Base-by-base conservation (phyloP, 2,888 invertebrate species). In the Orthosia gothica region DNA sequence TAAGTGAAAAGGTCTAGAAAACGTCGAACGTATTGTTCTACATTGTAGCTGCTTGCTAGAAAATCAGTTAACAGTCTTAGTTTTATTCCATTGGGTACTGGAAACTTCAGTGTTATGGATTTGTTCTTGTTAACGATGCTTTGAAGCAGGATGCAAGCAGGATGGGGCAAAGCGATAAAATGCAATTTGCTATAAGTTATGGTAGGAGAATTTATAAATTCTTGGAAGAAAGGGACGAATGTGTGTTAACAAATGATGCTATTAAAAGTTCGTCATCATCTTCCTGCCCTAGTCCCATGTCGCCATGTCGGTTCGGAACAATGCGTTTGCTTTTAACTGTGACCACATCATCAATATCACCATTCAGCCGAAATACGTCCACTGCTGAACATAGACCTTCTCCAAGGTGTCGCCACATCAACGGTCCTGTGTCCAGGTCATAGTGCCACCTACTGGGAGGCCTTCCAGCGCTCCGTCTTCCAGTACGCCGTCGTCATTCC, bases 1-100 rank as follows among this genome's bases (percentile, higher is more conserved):
- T 55, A 75, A 86, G 73, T 76, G 72, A 69, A 81, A 84, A 74
- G 62, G 58, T 54, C 67, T 45, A 59, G 20, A 69, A 50, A 59
- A 50, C 26, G 62, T 68, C 70, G 26, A 20, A 32, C 45, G 61
- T 59, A 71, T 76, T 82, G 45, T 66, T 65, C 18, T 15, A 72
- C 68, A 66, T 58, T 72, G 59, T 74, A 70, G 50, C 49, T 54
- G 54, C 47, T 67, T 57, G 18, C 58, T 77, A 70, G 70, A 68
- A 83, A 84, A 74, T 67, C 23, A 18, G n/a, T 76, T 50, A 71
- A 67, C 74, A 64, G 49, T 54, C 58, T 47, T n/a, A 50, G 55
- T 57, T 75, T 58, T 54, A 57, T 49, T 79, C 68, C 12, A 54
- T 62, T n/a, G 5, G 32, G 49, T 63, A 61, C 26, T 70, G n/a